Evolutionary conservation across 2,113 vertebrate genomes (phyloP).

Genomic region (Planiliza haematocheilus): DNA sequence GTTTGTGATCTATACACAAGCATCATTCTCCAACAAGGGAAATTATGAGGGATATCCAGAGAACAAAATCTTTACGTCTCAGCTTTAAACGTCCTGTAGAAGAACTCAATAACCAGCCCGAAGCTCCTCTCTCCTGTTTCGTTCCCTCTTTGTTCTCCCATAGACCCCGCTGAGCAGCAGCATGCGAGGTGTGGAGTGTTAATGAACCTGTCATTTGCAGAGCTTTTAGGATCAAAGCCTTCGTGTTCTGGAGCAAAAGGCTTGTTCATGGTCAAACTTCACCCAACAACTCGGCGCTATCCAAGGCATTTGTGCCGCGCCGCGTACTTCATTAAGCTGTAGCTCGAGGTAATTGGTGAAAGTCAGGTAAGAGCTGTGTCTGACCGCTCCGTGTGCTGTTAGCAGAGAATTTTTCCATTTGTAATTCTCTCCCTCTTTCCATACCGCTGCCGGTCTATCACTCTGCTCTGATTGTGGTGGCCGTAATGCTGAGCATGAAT

Average conservation of each 20-base stretch:
- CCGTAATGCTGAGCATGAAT: constrained; percentile 39
- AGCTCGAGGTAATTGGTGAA: constrained; percentile 56
- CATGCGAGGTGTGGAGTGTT: constrained; percentile 1
- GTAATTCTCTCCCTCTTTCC: constrained; percentile 20
- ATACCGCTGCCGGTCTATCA: constrained; percentile 33
- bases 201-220: constrained; percentile 41
- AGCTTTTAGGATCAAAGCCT: constrained; percentile 49
- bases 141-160: background rate
- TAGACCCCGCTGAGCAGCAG: background rate
- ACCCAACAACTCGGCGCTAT: background rate
- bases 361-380: background rate
- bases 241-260: constrained; percentile 1
- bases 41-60: background rate
- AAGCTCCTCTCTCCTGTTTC: background rate
- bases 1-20: background rate
- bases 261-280: constrained; percentile 41
- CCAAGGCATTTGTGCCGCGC: constrained; percentile 11
- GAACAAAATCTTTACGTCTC: background rate
- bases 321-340: constrained; percentile 51
- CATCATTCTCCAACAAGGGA: background rate
- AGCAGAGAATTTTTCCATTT: constrained; percentile 1
- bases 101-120: background rate
- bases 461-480: constrained; percentile 39
- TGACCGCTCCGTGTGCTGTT: background rate
- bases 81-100: background rate